Conservation (phyloP, 2,888 invertebrate species). For the Macrosiphum euphorbiae region DNA sequence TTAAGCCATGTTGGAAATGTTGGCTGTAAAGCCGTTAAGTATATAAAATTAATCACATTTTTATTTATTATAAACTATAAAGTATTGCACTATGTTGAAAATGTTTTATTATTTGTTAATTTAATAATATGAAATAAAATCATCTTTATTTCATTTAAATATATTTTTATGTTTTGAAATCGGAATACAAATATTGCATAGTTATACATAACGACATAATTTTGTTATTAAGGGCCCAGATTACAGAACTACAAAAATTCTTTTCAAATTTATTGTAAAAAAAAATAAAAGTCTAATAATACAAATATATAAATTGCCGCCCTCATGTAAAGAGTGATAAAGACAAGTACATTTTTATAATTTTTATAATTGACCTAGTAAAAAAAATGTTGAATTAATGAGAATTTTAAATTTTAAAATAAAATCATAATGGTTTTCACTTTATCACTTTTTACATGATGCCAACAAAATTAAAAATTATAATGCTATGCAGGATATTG, state of each 20-base stretch:
- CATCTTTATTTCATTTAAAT: constrained; percentile 29
- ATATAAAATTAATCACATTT: constrained; percentile 47
- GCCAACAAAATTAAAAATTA: background rate
- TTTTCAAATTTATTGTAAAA: background rate
- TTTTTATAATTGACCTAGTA: no score
- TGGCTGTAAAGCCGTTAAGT: constrained; percentile 22
- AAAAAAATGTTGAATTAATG: no score
- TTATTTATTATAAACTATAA: constrained; percentile 51
- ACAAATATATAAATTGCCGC: no score
- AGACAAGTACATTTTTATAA: no score
- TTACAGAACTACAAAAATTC: background rate
- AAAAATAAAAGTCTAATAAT: background rate
- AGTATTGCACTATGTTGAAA: constrained; percentile 54
- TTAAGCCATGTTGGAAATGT: constrained; percentile 22
- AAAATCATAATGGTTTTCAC: no score
- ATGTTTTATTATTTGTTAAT: constrained; percentile 60
- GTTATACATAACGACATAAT: background rate
- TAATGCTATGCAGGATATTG: background rate
- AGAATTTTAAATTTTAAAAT: no score
- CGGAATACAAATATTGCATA: background rate
- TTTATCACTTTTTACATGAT: no score
- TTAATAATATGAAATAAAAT: constrained; percentile 46
- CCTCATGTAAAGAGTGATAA: background rate
- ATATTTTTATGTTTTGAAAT: background rate
- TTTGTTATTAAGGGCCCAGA: background rate